Evolutionary conservation across 1,140 invertebrate genomes (phyloP), one percentile per base, ranked within the genome.

Genomic region (Steinernema feltiae): DNA sequence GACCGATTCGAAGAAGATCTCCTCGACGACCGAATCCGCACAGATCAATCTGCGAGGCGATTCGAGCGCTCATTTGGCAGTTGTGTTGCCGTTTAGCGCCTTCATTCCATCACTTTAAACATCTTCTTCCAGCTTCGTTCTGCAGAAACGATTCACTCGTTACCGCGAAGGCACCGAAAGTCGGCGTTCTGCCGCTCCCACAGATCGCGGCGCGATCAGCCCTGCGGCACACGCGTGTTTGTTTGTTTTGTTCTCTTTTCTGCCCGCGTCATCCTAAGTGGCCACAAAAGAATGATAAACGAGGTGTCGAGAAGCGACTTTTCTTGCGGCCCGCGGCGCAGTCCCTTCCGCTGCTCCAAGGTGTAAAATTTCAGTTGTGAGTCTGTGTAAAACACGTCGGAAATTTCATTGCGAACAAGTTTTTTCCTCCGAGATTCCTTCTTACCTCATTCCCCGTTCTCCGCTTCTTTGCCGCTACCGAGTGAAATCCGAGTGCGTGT

Each of bases 331-430:
- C 53, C 53, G 53, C 53, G 53, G 53, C 53, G 53, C 24, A 27
- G 53, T 7, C 7, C 7, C 35, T 41, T 18, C 18, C 24, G 53
- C 7, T 27, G 24, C 53, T 17, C 53, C 3, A 15, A 63, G 53
- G 53, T 63, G 53, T 63, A 63, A 63, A 27, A 63, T 63, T 63
- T 63, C 53, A 15, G 53, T 63, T 63, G 53, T 63, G 53, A 63
- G 12, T 63, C 53, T 63, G 53, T 63, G 53, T 63, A 63, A 63
- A 63, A 63, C 53, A 63, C 53, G 53, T 27, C 53, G 12, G 24
- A 63, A 63, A 63, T 63, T 21, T 15, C 53, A 21, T 63, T 17
- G 53, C 12, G 53, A 27, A 12, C 12, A 63, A 27, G 35, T 41
- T 41, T 41, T 41, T 41, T 41, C 7, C 35, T 41, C 35, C 35